Percentiles rank a stretch among this genome's conserved stretches.
Conservation (phyloP, 1,140 invertebrate genomes). For the Caerostris darwini region DNA sequence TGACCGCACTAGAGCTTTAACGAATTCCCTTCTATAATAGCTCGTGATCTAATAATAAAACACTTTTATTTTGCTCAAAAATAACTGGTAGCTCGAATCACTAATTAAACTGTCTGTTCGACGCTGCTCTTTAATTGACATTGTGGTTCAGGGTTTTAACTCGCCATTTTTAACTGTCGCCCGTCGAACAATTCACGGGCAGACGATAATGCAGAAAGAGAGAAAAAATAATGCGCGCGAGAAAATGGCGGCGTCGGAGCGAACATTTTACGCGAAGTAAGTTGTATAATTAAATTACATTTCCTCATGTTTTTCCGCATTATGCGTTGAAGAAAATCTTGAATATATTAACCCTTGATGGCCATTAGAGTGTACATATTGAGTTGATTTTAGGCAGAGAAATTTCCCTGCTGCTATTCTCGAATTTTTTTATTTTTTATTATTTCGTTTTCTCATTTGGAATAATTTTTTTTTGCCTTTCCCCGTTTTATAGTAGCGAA, state of each 20-base stretch:
- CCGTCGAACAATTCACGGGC: conserved; percentile 64
- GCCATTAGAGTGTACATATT: conserved; percentile 60
- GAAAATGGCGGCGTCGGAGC: conserved; percentile 68
- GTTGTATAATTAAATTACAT: conserved; percentile 76
- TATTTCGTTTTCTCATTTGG: no score
- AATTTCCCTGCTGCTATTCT: conserved; percentile 16
- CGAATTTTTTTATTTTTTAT: conserved; percentile 14
- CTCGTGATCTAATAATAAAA: conserved; percentile 74
- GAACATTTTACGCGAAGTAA: conserved; percentile 67
- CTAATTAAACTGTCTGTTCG: conserved; percentile 76
- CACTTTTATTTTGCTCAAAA: conserved; percentile 67
- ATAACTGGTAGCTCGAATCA: not conserved
- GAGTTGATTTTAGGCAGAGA: conserved; percentile 67
- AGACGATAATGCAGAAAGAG: conserved; percentile 46
- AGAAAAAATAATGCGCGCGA: not conserved
- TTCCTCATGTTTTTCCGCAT: conserved; percentile 51
- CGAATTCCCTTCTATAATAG: conserved; percentile 66
- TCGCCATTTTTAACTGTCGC: conserved; percentile 77
- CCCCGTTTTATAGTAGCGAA: conserved; percentile 33
- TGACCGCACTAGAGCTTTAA: conserved; percentile 67
- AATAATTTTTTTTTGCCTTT: not conserved
- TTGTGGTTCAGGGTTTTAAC: conserved; percentile 77
- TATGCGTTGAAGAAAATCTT: conserved; percentile 56
- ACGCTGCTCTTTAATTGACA: conserved; percentile 74
- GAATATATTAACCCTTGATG: conserved; percentile 71